phyloP scores from a whole-genome alignment of 2,797 vertebrate species.

The Glossophaga mutica region DNA sequence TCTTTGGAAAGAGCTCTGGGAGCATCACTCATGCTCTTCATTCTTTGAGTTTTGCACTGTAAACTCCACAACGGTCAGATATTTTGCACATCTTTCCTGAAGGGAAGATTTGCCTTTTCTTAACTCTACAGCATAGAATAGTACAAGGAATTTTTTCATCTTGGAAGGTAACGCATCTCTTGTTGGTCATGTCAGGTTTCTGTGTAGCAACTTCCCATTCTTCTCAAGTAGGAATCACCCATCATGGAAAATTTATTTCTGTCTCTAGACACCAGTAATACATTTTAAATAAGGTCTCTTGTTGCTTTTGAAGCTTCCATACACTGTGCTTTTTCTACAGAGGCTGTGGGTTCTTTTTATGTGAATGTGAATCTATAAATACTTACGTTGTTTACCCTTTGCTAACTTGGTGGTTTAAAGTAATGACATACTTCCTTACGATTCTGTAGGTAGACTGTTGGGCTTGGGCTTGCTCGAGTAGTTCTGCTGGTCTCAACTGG shows the following conservation, averaged over 20 bases:
- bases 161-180: background rate
- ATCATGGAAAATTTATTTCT: slow-evolving; percentile 22
- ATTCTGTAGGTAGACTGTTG: background rate
- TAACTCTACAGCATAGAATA: background rate
- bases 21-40: background rate
- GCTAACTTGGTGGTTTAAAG: background rate
- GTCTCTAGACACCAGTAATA: background rate
- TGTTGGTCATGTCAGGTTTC: background rate
- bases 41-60: background rate
- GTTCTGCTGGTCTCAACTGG: background rate
- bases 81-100: background rate
- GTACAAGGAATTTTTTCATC: background rate
- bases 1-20: background rate
- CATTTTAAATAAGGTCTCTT: slow-evolving; percentile 27
- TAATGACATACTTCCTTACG: background rate
- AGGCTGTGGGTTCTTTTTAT: background rate
- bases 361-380: background rate
- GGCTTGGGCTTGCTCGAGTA: background rate
- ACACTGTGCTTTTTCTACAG: background rate
- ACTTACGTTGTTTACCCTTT: background rate
- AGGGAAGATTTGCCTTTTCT: background rate
- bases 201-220: background rate
- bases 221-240: background rate
- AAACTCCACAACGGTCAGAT: background rate
- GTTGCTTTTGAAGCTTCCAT: background rate